Evolutionary conservation across 2,113 vertebrate genomes (phyloP).

Genomic region (Heliornis fulica): DNA sequence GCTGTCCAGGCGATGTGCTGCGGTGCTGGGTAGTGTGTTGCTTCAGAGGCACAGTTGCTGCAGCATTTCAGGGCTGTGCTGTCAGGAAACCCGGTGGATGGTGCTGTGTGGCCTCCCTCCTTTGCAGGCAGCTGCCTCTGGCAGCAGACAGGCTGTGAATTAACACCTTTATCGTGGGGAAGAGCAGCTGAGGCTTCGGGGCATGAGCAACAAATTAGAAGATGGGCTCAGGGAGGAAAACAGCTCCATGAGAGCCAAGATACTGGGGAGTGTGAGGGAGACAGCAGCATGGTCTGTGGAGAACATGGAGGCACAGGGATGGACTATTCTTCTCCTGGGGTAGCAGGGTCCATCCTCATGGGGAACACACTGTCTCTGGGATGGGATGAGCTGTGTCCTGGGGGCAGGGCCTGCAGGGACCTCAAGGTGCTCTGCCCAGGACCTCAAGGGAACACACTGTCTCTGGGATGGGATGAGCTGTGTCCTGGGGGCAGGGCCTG

Average conservation of each 20-base stretch:
- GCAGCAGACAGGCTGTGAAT: background rate
- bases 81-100: background rate
- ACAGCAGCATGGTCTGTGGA: too few relatives aligned
- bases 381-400: too few relatives aligned
- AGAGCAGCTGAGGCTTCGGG: background rate
- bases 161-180: background rate
- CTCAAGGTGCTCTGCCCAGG: too few relatives aligned
- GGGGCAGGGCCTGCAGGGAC: too few relatives aligned
- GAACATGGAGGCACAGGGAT: rapidly evolving
- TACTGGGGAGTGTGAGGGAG: rapidly evolving
- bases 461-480: too few relatives aligned
- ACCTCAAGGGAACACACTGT: too few relatives aligned
- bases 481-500: too few relatives aligned
- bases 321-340: background rate
- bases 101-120: background rate
- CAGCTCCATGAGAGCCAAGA: background rate
- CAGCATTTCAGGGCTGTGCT: background rate
- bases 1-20: rapidly evolving
- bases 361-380: rapidly evolving
- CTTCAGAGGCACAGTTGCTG: background rate
- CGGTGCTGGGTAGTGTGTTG: too few relatives aligned
- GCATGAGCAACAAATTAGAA: background rate
- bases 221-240: background rate
- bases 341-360: too few relatives aligned
- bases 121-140: background rate